phyloP scores from a whole-genome alignment of 2,797 vertebrate species.

The Petrocephalus schoutedeni region DNA sequence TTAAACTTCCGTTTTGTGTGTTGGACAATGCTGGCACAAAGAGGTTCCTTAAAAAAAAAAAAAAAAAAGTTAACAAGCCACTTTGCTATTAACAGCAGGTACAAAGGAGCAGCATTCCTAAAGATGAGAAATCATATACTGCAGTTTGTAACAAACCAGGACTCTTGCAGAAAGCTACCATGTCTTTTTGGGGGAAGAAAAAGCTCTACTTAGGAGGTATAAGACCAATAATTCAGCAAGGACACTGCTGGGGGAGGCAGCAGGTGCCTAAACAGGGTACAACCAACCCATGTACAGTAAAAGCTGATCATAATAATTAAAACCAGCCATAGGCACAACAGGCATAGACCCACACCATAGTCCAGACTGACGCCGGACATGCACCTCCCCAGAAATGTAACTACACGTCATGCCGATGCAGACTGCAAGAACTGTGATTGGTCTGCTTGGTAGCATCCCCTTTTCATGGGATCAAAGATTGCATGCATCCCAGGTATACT shows the following conservation, averaged over 20 bases:
- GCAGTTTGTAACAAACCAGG: not conserved
- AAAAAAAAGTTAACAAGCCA: not conserved
- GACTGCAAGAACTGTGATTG: not conserved
- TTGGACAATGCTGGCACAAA: constrained; percentile 23
- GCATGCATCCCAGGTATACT: too few species aligned
- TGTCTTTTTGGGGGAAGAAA: not conserved
- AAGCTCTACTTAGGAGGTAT: not conserved
- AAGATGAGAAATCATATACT: not conserved
- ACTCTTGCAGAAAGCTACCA: not conserved
- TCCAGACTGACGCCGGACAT: not conserved
- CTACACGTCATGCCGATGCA: not conserved
- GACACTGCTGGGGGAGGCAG: not conserved
- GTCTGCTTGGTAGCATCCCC: not conserved
- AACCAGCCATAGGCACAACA: not conserved
- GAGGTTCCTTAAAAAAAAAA: not conserved
- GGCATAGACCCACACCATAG: not conserved
- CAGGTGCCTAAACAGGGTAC: not conserved
- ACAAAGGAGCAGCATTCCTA: not conserved
- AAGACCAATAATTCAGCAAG: not conserved
- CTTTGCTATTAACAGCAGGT: not conserved
- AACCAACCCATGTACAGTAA: not conserved
- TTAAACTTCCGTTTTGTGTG: constrained; percentile 13
- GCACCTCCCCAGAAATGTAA: not conserved
- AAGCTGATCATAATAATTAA: not conserved
- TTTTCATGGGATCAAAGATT: not conserved